These are phyloP conservation scores for Drosophila vallismaia DNA, from an alignment of 2,888 invertebrate species.

Conservation along the genomic window DNA sequence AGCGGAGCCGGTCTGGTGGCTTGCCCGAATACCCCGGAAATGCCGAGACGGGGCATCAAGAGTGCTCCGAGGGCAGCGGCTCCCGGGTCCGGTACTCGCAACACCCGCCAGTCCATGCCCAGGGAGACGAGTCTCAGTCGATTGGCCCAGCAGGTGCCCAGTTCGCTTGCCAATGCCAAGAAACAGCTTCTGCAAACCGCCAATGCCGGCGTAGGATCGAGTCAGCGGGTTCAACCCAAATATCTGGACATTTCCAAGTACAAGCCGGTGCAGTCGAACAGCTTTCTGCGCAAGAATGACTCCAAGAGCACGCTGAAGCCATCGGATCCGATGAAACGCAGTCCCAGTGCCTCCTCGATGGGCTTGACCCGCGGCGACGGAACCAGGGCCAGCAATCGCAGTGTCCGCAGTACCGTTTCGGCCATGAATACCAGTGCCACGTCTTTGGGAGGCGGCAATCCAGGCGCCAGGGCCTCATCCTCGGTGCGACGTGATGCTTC, in stretches of 20 bases:
- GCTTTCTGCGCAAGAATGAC: slow-evolving; percentile 86
- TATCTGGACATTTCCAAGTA: slow-evolving; percentile 88
- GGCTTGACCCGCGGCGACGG: slow-evolving; percentile 81
- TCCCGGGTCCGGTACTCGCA: slow-evolving; percentile 48
- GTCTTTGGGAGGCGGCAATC: slow-evolving; percentile 62
- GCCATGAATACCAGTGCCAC: slow-evolving; percentile 78
- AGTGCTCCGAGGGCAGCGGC: slow-evolving; percentile 71
- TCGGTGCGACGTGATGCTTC: slow-evolving; percentile 81
- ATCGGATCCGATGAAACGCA: slow-evolving; percentile 80
- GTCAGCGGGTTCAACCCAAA: slow-evolving; percentile 83
- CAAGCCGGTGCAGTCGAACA: slow-evolving; percentile 85
- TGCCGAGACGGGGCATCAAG: slow-evolving; percentile 84
- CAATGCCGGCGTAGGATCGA: slow-evolving; percentile 50
- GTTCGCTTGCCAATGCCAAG: slow-evolving; percentile 83
- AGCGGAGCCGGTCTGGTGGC: slow-evolving; percentile 78
- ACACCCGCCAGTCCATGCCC: slow-evolving; percentile 83
- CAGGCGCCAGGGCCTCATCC: slow-evolving; percentile 70
- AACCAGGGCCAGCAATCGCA: slow-evolving; percentile 82
- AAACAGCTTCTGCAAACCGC: slow-evolving; percentile 83
- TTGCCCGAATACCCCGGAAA: slow-evolving; percentile 86
- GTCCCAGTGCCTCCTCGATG: slow-evolving; percentile 83
- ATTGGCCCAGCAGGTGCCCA: slow-evolving; percentile 82
- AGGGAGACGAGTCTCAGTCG: slow-evolving; percentile 83
- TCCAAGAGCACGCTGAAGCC: slow-evolving; percentile 84
- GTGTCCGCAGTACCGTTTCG: slow-evolving; percentile 81